Conservation (phyloP, 1,140 invertebrate genomes). For the Pogonus chalceus region DNA sequence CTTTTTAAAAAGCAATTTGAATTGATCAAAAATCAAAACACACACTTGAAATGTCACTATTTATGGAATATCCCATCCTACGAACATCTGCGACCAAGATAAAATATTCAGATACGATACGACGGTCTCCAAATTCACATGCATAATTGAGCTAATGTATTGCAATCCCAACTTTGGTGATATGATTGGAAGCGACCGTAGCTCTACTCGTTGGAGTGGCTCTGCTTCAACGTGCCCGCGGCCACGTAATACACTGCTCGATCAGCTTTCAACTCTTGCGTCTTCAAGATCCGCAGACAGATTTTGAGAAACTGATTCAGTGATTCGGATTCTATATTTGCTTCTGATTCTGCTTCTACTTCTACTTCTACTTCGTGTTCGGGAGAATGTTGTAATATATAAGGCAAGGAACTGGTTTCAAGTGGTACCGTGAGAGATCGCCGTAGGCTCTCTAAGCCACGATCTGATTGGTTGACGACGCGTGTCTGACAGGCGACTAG, state of each 20-base stretch:
- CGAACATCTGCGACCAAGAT: neutral
- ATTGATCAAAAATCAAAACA: no score
- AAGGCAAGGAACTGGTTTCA: neutral
- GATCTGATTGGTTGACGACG: neutral
- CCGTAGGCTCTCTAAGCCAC: neutral
- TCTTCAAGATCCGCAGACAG: no score
- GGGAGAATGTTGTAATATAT: no score
- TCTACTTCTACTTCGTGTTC: no score
- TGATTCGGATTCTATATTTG: no score
- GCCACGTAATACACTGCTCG: neutral
- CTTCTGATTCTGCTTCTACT: no score
- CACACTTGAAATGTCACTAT: no score
- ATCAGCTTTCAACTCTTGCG: neutral
- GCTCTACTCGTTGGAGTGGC: no score
- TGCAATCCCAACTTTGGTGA: slow-evolving; percentile 3
- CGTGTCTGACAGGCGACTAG: neutral
- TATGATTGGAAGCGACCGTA: slow-evolving; percentile 1
- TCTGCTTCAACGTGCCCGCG: neutral
- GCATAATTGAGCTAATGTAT: slow-evolving; percentile 1
- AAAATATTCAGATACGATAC: neutral
- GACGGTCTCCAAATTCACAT: neutral
- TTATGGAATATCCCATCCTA: no score
- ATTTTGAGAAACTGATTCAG: no score
- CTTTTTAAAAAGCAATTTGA: no score
- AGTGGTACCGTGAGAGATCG: slow-evolving; percentile 6